Percentiles rank a stretch among this genome's conserved stretches.
Conservation (phyloP, 2,888 invertebrate genomes). For the Parnassius orleans region DNA sequence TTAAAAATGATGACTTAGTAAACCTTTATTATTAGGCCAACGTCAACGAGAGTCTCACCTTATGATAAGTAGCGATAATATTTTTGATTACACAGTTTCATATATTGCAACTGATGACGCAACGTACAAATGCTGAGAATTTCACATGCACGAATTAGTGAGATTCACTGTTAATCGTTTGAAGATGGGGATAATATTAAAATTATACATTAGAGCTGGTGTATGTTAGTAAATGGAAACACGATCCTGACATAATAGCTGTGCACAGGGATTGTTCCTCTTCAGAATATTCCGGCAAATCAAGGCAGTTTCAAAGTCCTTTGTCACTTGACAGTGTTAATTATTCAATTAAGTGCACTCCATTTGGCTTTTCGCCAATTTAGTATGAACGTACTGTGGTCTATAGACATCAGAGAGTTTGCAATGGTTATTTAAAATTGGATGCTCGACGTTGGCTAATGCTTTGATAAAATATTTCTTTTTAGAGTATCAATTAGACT, state of each 20-base stretch:
- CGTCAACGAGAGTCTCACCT: no score
- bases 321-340: conserved; percentile 26
- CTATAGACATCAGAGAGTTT: conserved; percentile 23
- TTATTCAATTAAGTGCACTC: conserved; percentile 28
- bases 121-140: no score
- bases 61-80: no score
- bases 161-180: no score
- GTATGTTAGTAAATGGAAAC: neutral
- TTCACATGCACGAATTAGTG: no score
- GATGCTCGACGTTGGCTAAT: conserved; percentile 2
- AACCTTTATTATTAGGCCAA: no score
- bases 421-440: conserved; percentile 19
- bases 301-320: conserved; percentile 27
- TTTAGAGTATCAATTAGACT: no score
- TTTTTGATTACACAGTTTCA: no score
- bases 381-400: conserved; percentile 25
- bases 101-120: no score
- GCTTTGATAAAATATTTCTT: neutral
- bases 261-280: conserved; percentile 15
- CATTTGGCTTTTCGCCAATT: conserved; percentile 25
- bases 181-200: no score
- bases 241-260: conserved; percentile 17
- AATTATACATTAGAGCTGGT: no score
- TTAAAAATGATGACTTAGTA: no score
- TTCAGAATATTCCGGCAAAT: conserved; percentile 25